Conservation (phyloP, 2,797 vertebrate species). For the Oceanodroma leucorhoa region DNA sequence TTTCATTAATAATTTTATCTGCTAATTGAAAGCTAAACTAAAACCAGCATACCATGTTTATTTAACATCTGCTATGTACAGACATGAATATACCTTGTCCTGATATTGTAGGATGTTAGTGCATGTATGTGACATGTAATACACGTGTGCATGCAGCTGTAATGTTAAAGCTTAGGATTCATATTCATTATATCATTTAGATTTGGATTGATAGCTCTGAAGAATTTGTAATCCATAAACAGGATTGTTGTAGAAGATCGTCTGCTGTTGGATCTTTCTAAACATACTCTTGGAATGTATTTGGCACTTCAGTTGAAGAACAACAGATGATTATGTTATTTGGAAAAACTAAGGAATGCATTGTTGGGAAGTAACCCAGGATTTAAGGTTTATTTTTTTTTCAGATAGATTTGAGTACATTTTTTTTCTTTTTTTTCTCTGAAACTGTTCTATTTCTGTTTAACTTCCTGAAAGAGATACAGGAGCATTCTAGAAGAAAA, state of each 20-base stretch:
- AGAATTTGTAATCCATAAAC: background rate
- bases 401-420: background rate
- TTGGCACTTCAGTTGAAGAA: background rate
- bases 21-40: conserved; percentile 2
- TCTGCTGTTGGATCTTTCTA: background rate
- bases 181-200: background rate
- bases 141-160: background rate
- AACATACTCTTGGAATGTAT: conserved; percentile 7
- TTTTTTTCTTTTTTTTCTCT: background rate
- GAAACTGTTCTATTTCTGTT: background rate
- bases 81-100: background rate
- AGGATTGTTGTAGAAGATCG: background rate
- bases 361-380: background rate
- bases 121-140: conserved; percentile 6
- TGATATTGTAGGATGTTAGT: background rate
- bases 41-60: background rate
- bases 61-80: background rate
- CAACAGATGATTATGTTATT: background rate
- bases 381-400: conserved; percentile 18
- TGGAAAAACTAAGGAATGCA: conserved; percentile 6
- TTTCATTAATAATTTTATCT: conserved; percentile 60
- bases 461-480: background rate
- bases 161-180: background rate
- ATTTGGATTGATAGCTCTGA: background rate
- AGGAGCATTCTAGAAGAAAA: conserved; percentile 26